Percentiles rank a stretch among this genome's conserved stretches.
phyloP scores from a whole-genome alignment of 1,140 invertebrate genomes.

The Cryptotermes secundus region DNA sequence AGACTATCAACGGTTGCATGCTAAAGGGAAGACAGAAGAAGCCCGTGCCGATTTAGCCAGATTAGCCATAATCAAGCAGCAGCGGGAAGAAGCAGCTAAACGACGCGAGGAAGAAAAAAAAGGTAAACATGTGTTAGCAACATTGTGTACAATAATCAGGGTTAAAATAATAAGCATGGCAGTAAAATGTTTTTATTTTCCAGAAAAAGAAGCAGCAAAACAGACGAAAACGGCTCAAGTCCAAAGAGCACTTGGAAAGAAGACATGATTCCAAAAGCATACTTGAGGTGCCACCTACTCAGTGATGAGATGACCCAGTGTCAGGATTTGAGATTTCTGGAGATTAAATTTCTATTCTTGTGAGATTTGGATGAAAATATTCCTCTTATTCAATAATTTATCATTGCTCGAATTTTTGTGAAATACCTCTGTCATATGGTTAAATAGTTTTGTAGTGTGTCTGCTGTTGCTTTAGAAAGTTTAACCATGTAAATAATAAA shows the following conservation, averaged over 20 bases:
- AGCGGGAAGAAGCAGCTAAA: conserved; percentile 90
- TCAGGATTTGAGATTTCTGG: neutral
- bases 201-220: conserved; percentile 35
- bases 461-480: neutral
- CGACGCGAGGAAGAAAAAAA: conserved; percentile 84
- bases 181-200: conserved; percentile 20
- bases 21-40: conserved; percentile 93
- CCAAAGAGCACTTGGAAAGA: conserved; percentile 34
- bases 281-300: neutral
- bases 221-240: conserved; percentile 34
- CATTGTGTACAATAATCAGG: no score
- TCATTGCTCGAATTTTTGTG: neutral
- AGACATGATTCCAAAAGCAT: conserved; percentile 29
- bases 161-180: neutral
- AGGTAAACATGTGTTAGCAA: conserved; percentile 49
- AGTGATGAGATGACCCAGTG: neutral
- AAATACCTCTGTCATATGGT: neutral
- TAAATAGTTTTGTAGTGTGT: neutral
- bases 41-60: conserved; percentile 91
- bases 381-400: neutral
- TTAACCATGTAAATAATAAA: neutral
- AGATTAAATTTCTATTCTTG: neutral
- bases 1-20: conserved; percentile 89
- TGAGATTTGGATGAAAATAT: neutral
- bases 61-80: conserved; percentile 86